Conservation (phyloP, 2,888 invertebrate species). For the Clitarchus hookeri region DNA sequence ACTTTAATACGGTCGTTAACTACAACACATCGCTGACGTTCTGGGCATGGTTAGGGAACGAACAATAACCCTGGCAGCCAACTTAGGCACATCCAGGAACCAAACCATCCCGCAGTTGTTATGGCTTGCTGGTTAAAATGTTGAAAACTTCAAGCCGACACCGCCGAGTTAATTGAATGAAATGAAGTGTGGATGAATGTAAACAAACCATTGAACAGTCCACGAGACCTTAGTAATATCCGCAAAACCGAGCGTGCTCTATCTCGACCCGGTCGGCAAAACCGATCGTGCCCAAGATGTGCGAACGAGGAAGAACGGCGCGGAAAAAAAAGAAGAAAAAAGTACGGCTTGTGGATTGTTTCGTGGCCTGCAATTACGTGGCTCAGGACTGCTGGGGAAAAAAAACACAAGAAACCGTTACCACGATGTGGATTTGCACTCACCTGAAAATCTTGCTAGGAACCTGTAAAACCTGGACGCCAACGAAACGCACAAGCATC, state of each 20-base stretch:
- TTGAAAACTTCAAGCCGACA: background rate
- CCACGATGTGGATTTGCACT: conserved; percentile 47
- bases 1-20: background rate
- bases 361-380: background rate
- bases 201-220: background rate
- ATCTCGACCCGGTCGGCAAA: background rate
- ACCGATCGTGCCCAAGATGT: background rate
- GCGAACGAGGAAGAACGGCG: background rate
- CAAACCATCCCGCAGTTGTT: background rate
- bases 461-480: conserved; percentile 55
- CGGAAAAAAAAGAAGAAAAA: no score
- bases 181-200: background rate
- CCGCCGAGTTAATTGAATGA: background rate
- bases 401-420: conserved; percentile 34
- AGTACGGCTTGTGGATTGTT: no score
- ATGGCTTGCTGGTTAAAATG: background rate
- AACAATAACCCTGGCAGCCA: background rate
- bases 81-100: background rate
- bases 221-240: background rate
- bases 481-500: conserved; percentile 45
- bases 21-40: background rate
- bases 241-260: background rate
- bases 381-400: conserved; percentile 41
- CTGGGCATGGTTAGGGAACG: background rate
- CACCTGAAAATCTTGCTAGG: conserved; percentile 66